Evolutionary conservation across 2,888 invertebrate species (phyloP).

Genomic region (Dinocampus coccinellae): DNA sequence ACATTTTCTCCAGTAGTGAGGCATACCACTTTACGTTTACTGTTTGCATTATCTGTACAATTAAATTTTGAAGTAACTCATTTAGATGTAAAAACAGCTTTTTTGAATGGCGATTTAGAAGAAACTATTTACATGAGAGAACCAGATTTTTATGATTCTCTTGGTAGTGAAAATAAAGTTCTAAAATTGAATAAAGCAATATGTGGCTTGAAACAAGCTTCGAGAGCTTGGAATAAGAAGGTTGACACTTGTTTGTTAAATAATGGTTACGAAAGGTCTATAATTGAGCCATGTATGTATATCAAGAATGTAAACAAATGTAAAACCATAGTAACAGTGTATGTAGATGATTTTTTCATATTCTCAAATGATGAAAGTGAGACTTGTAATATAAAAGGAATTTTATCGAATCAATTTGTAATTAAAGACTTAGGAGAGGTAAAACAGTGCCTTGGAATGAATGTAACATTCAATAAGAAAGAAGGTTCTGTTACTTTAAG

Average conservation of each 20-base stretch:
- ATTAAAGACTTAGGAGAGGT: conserved; percentile 36
- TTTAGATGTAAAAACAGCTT: conserved; percentile 54
- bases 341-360: conserved; percentile 42
- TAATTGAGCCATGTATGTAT: conserved; percentile 38
- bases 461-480: conserved; percentile 20
- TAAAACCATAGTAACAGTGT: conserved; percentile 27
- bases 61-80: conserved; percentile 33
- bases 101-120: conserved; percentile 50
- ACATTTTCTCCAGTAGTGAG: conserved; percentile 51
- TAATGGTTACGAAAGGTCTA: conserved; percentile 24
- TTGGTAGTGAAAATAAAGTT: conserved; percentile 9
- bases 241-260: conserved; percentile 26
- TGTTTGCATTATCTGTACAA: conserved; percentile 40
- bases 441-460: conserved; percentile 40
- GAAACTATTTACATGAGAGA: conserved; percentile 49
- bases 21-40: conserved; percentile 42
- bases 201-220: conserved; percentile 34
- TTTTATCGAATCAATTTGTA: conserved; percentile 28
- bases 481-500: conserved; percentile 4
- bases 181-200: conserved; percentile 32
- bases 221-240: conserved; percentile 42
- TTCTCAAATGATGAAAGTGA: conserved; percentile 18
- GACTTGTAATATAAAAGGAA: conserved; percentile 9
- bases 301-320: conserved; percentile 18
- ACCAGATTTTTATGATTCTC: conserved; percentile 16